These are phyloP conservation scores for Natrix natrix DNA, from an alignment of 2,797 vertebrate species.

Conservation along the genomic window DNA sequence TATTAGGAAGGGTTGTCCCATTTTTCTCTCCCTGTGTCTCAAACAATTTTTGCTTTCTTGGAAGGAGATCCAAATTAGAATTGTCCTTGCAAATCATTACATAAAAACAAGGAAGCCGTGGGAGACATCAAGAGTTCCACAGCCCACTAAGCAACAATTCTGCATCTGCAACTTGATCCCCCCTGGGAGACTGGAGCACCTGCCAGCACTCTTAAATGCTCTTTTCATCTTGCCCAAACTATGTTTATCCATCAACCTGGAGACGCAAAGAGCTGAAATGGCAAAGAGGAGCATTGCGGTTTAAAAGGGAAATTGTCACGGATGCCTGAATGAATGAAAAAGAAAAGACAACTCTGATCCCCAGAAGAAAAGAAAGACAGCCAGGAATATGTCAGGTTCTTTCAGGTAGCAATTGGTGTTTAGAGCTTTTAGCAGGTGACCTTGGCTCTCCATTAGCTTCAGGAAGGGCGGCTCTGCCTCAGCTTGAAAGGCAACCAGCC, in stretches of 20 bases:
- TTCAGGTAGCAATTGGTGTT: not conserved
- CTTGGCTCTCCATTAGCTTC: not conserved
- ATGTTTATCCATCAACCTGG: not conserved
- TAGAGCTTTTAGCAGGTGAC: not conserved
- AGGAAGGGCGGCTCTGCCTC: not conserved
- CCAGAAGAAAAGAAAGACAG: not conserved
- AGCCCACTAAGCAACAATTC: not conserved
- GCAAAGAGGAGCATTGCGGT: not conserved
- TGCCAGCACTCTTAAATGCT: not conserved
- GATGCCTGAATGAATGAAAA: not conserved
- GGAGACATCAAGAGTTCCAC: not conserved
- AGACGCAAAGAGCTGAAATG: not conserved
- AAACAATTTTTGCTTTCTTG: not conserved
- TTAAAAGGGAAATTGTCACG: not conserved
- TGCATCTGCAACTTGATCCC: not conserved
- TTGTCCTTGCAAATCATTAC: not conserved
- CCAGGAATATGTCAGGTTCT: not conserved
- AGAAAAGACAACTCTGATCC: not conserved
- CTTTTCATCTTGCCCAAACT: not conserved
- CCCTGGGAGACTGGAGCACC: not conserved
- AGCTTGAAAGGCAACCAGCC: not conserved
- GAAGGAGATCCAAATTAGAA: not conserved
- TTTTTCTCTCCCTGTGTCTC: not conserved
- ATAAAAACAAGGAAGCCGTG: not conserved
- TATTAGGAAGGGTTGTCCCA: not conserved